Percentiles rank a stretch among this genome's conserved stretches.
Evolutionary conservation across 2,888 invertebrate genomes (phyloP).

Genomic region (Diadegma fenestrale): DNA sequence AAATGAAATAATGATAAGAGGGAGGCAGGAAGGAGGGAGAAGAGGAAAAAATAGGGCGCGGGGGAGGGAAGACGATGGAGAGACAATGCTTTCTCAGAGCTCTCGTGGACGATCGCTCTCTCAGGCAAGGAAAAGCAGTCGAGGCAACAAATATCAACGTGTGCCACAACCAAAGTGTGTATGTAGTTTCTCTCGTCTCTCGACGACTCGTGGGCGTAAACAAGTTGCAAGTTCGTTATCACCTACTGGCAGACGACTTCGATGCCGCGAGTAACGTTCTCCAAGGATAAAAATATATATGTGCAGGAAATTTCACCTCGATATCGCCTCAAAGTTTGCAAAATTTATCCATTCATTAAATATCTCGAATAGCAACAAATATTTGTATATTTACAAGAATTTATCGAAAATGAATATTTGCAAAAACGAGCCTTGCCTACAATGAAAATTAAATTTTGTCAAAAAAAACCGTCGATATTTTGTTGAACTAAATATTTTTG

Average conservation of each 20-base stretch:
- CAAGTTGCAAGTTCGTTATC: conserved; percentile 72
- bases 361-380: background rate
- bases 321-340: background rate
- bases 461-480: too few species aligned
- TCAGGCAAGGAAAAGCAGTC: conserved; percentile 10
- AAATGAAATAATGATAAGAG: conserved; percentile 59
- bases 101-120: conserved; percentile 10
- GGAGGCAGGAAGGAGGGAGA: conserved; percentile 22
- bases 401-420: background rate
- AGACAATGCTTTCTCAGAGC: conserved; percentile 66
- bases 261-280: conserved; percentile 55
- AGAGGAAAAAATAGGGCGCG: conserved; percentile 29
- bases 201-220: conserved; percentile 61
- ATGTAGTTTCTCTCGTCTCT: conserved; percentile 24
- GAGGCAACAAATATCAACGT: conserved; percentile 54
- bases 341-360: background rate
- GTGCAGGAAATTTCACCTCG: background rate
- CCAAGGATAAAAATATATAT: background rate
- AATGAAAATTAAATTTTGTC: too few species aligned
- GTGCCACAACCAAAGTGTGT: conserved; percentile 33
- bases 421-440: background rate
- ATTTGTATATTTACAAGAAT: background rate
- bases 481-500: too few species aligned
- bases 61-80: conserved; percentile 49
- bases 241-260: conserved; percentile 62